Conservation (phyloP, 1,140 invertebrate species). For the Zaprionus ornatus region DNA sequence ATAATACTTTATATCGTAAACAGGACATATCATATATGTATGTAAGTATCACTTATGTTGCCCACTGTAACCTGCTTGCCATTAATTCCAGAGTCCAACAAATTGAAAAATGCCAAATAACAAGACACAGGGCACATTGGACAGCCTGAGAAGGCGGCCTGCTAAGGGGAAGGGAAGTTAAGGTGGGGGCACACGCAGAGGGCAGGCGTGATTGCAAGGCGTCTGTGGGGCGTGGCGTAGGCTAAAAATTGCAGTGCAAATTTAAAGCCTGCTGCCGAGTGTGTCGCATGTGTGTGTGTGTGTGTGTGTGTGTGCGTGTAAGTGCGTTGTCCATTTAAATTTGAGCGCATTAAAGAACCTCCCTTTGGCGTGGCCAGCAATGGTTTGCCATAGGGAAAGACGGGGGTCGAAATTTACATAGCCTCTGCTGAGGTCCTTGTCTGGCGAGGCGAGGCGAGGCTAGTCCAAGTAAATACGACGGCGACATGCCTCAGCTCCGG, state of each 20-base stretch:
- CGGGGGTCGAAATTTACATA: conserved; percentile 41
- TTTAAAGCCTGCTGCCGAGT: conserved; percentile 57
- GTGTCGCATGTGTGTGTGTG: neutral
- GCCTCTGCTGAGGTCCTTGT: neutral
- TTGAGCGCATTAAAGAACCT: conserved; percentile 62
- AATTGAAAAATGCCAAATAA: conserved; percentile 68
- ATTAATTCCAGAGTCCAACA: conserved; percentile 28
- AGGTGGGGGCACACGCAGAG: neutral
- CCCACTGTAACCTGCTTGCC: conserved; percentile 14
- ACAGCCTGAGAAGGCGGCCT: neutral
- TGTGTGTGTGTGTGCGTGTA: conserved; percentile 15
- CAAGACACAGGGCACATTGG: conserved; percentile 35
- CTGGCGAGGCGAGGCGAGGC: conserved; percentile 13
- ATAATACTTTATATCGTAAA: too few relatives aligned
- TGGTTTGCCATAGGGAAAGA: neutral
- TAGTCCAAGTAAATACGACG: conserved; percentile 72
- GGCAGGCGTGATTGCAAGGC: conserved; percentile 38
- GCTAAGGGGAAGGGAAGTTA: too few relatives aligned
- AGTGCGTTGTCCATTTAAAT: conserved; percentile 67
- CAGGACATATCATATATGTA: too few relatives aligned
- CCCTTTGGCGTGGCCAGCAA: neutral
- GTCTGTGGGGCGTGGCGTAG: conserved; percentile 14
- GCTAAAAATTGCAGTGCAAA: conserved; percentile 30
- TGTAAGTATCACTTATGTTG: neutral
- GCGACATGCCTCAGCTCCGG: conserved; percentile 61